Evolutionary conservation across 2,888 invertebrate genomes (phyloP).

Genomic region (Epirrhoe tristata): DNA sequence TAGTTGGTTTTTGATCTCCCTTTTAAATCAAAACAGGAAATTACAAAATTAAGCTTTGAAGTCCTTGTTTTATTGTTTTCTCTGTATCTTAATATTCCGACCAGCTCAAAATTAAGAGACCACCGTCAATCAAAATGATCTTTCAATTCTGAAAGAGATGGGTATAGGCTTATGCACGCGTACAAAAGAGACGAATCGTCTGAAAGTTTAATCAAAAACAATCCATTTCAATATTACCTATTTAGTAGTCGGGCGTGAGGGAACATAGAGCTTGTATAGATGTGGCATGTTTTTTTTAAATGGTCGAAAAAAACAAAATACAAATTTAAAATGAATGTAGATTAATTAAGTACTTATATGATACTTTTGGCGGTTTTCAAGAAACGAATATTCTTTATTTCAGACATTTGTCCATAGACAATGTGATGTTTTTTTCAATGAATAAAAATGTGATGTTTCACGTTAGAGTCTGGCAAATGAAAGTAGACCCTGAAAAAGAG

Average conservation of each 20-base stretch:
- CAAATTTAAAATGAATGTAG: too few species aligned
- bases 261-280: conserved; percentile 30
- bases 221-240: conserved; percentile 72
- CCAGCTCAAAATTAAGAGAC: conserved; percentile 52
- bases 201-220: conserved; percentile 68
- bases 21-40: conserved; percentile 41
- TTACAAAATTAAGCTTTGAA: conserved; percentile 44
- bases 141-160: conserved; percentile 40
- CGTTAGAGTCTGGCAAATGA: too few species aligned
- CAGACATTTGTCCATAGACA: too few species aligned
- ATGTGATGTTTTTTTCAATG: too few species aligned
- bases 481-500: too few species aligned
- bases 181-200: conserved; percentile 44
- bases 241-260: conserved; percentile 61
- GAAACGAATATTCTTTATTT: too few species aligned
- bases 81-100: conserved; percentile 56
- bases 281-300: conserved; percentile 14
- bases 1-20: background rate
- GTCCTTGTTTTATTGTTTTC: conserved; percentile 50
- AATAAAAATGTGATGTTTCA: too few species aligned
- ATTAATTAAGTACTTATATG: too few species aligned
- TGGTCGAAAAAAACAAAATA: too few species aligned
- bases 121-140: conserved; percentile 60
- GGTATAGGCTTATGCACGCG: conserved; percentile 5
- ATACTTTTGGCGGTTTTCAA: too few species aligned